These are phyloP conservation scores for Cataglyphis livida DNA, from an alignment of 2,888 invertebrate species.

Conservation along the genomic window DNA sequence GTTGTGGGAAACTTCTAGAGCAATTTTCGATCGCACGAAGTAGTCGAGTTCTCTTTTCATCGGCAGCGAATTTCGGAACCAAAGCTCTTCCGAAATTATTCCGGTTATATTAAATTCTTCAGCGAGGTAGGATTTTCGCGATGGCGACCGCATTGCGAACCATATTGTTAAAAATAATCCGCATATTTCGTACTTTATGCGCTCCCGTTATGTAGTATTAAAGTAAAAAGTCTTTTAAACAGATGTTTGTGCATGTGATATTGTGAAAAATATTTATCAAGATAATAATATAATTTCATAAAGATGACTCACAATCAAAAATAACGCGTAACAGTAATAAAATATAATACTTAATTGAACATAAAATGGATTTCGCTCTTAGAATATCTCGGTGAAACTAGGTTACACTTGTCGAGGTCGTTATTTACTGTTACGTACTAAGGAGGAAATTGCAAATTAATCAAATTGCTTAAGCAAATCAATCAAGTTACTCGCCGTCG, in stretches of 20 bases:
- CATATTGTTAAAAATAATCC: conserved; percentile 47
- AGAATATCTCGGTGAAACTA: conserved; percentile 10
- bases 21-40: conserved; percentile 31
- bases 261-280: conserved; percentile 10
- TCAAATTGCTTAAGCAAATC: conserved; percentile 31
- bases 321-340: not conserved
- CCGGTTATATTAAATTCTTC: conserved; percentile 51
- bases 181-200: conserved; percentile 23
- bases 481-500: conserved; percentile 22
- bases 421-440: conserved; percentile 32
- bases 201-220: conserved; percentile 25
- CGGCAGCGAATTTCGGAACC: conserved; percentile 31
- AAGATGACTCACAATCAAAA: not conserved
- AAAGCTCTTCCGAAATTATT: conserved; percentile 43
- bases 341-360: not conserved
- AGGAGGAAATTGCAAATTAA: conserved; percentile 50
- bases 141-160: conserved; percentile 7
- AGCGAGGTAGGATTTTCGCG: conserved; percentile 36
- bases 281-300: not conserved
- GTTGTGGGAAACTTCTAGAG: conserved; percentile 30
- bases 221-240: conserved; percentile 12
- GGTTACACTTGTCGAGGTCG: not conserved
- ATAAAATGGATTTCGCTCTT: conserved; percentile 7
- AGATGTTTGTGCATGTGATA: not conserved
- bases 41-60: conserved; percentile 15